Evolutionary conservation across 1,140 invertebrate genomes (phyloP).

Genomic region (Colletes latitarsis): DNA sequence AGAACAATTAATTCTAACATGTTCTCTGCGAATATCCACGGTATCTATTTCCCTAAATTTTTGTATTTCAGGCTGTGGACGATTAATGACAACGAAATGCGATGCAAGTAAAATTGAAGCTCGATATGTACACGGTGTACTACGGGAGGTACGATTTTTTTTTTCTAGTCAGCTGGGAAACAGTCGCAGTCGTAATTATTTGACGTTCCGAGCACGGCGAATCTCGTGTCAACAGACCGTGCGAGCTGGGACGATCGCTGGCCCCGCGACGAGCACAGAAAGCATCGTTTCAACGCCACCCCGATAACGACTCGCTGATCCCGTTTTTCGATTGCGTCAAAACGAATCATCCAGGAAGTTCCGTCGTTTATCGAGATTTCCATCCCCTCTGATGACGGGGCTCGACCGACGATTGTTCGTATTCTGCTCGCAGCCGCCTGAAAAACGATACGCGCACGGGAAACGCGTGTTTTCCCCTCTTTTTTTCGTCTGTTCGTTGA

Average conservation of each 20-base stretch:
- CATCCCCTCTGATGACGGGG: background rate
- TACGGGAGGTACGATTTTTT: background rate
- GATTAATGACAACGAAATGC: too few species aligned
- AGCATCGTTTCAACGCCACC: conserved; percentile 34
- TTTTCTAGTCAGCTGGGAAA: background rate
- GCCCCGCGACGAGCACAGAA: conserved; percentile 19
- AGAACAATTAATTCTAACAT: too few species aligned
- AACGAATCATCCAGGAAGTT: conserved; percentile 13
- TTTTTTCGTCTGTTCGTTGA: background rate
- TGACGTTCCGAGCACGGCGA: conserved; percentile 31
- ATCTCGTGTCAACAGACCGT: conserved; percentile 32
- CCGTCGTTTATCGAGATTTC: conserved; percentile 19
- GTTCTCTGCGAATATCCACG: too few species aligned
- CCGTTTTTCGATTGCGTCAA: conserved; percentile 35
- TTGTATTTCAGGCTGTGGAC: too few species aligned
- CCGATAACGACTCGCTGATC: conserved; percentile 35
- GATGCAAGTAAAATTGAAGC: too few species aligned
- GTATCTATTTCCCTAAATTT: too few species aligned
- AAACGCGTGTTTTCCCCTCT: background rate
- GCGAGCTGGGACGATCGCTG: conserved; percentile 16
- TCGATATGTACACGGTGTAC: too few species aligned
- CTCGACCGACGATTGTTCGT: background rate
- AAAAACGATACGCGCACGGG: background rate
- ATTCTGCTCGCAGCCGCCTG: background rate
- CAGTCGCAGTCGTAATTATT: conserved; percentile 46